Percentiles rank a stretch among this genome's conserved stretches.
Evolutionary conservation across 2,113 vertebrate species (phyloP).

Genomic region (Anseranas semipalmata): DNA sequence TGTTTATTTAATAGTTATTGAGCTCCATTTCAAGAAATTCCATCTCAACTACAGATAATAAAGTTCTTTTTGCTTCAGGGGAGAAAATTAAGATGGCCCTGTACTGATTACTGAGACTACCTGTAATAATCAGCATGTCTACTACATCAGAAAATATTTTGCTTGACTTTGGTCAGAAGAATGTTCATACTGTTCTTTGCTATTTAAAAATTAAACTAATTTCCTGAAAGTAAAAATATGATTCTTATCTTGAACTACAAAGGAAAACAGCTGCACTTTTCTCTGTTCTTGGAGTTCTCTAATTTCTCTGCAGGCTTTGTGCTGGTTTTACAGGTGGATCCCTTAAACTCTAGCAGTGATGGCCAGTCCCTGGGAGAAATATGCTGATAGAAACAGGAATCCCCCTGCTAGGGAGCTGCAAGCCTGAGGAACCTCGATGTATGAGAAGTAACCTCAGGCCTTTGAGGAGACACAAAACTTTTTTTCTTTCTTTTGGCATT

Average conservation of each 20-base stretch:
- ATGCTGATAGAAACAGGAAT: background rate
- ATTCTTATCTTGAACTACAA: conserved; percentile 36
- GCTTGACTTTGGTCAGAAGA: conserved; percentile 28
- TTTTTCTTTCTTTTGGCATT: background rate
- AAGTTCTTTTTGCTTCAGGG: conserved; percentile 9
- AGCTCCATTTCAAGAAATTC: conserved; percentile 58
- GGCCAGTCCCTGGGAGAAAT: background rate
- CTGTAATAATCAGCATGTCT: background rate
- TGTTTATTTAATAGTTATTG: conserved; percentile 51
- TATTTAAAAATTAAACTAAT: conserved; percentile 44
- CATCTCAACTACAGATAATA: conserved; percentile 4
- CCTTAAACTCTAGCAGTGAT: background rate
- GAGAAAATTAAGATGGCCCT: conserved; percentile 5
- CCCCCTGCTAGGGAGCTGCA: background rate
- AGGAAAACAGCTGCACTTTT: background rate
- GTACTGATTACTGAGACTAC: conserved; percentile 12
- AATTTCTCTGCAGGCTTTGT: background rate
- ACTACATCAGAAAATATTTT: conserved; percentile 24
- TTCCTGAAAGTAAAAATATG: conserved; percentile 19
- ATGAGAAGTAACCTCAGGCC: background rate
- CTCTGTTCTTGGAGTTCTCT: background rate
- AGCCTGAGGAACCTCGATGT: background rate
- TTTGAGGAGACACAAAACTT: background rate
- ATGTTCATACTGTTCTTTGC: background rate
- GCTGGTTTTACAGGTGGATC: background rate